These are phyloP conservation scores for Catocala sponsa DNA, from an alignment of 2,888 invertebrate genomes.

Conservation along the genomic window DNA sequence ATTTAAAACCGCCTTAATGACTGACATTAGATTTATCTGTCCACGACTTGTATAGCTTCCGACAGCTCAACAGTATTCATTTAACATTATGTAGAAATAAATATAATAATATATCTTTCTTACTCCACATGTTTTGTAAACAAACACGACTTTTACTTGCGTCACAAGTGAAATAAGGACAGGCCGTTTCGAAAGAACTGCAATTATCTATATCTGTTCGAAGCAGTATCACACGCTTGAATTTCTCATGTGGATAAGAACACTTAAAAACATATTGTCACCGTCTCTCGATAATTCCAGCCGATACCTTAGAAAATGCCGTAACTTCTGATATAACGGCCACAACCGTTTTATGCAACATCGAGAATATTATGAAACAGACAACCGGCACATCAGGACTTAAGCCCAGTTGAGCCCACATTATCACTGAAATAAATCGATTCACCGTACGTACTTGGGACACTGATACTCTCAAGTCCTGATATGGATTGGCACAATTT, in stretches of 20 bases:
- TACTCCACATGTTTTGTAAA: conserved; percentile 38
- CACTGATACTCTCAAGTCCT: conserved; percentile 10
- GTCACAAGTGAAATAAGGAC: conserved; percentile 35
- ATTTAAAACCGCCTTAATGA: too few species aligned
- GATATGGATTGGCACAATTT: conserved; percentile 30
- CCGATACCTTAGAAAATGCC: conserved; percentile 40
- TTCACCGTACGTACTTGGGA: conserved; percentile 41
- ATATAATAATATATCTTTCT: conserved; percentile 13
- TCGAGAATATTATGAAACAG: conserved; percentile 54
- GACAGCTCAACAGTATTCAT: conserved; percentile 14
- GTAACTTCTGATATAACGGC: conserved; percentile 57
- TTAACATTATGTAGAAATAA: conserved; percentile 30
- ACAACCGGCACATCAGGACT: conserved; percentile 27
- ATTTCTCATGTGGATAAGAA: conserved; percentile 18
- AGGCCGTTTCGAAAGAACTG: conserved; percentile 26
- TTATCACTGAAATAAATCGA: conserved; percentile 49
- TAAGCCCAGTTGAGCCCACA: conserved; percentile 37
- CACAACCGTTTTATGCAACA: conserved; percentile 61
- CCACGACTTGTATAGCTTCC: too few species aligned
- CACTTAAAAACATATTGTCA: conserved; percentile 21
- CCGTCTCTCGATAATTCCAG: conserved; percentile 21
- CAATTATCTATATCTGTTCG: conserved; percentile 13
- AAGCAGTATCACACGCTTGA: conserved; percentile 15
- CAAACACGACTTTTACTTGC: conserved; percentile 36
- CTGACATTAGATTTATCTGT: too few species aligned